Evolutionary conservation across 2,888 invertebrate genomes (phyloP).

Genomic region (Heterodera filipjevi): DNA sequence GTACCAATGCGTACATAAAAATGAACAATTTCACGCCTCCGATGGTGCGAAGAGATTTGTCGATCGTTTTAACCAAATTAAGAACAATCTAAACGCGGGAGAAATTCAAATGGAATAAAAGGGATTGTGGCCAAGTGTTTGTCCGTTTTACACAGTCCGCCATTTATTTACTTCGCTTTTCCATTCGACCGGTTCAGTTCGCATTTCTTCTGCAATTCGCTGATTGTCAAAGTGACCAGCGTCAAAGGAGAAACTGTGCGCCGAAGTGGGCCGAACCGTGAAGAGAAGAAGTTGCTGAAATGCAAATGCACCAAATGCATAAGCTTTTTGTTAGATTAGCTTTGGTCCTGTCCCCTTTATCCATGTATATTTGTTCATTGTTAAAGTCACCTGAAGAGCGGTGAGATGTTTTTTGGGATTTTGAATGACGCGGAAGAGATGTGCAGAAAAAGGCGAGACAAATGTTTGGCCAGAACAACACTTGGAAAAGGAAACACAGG

Average conservation of each 20-base stretch:
- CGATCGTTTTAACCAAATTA: conserved; percentile 28
- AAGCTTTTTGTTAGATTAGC: no score
- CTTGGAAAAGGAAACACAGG: conserved; percentile 34
- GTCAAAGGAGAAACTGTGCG: conserved; percentile 39
- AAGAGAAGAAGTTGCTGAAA: conserved; percentile 40
- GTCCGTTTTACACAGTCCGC: no score
- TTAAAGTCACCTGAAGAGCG: conserved; percentile 30
- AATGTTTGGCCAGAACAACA: conserved; percentile 29
- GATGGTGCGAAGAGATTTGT: conserved; percentile 37
- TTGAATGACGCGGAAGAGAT: background rate
- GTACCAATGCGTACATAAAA: conserved; percentile 46
- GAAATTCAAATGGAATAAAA: conserved; percentile 21
- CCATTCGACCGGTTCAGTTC: conserved; percentile 13
- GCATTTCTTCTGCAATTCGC: conserved; percentile 38
- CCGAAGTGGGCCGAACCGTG: conserved; percentile 38
- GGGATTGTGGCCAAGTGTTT: background rate
- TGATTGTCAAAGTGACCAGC: conserved; percentile 40
- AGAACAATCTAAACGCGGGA: conserved; percentile 29
- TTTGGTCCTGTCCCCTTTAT: no score
- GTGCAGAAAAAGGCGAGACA: conserved; percentile 13
- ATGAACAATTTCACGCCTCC: conserved; percentile 44
- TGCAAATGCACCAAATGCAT: no score
- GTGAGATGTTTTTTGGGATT: conserved; percentile 27
- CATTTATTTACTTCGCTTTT: background rate
- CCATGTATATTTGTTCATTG: no score